Percentiles rank a stretch among this genome's conserved stretches.
phyloP scores from a whole-genome alignment of 2,797 vertebrate genomes.

The Siniperca obscura region DNA sequence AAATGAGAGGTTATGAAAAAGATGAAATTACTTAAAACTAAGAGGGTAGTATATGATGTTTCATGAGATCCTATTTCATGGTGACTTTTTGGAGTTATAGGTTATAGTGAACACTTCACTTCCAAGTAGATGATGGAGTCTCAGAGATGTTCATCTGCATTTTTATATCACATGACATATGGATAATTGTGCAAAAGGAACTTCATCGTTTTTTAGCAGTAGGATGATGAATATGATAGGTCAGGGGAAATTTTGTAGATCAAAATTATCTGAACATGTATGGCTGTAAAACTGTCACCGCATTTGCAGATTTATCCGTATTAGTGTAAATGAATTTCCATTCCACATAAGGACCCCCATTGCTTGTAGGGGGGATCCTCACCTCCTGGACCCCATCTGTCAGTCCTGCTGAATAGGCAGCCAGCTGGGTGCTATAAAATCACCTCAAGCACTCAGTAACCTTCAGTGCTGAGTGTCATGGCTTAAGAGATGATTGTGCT shows the following conservation, averaged over 20 bases:
- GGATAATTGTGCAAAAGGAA: conserved; percentile 3
- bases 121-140: background rate
- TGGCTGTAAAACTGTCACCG: conserved; percentile 12
- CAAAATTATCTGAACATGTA: conserved; percentile 1
- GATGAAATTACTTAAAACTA: background rate
- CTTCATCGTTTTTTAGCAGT: background rate
- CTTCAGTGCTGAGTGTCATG: conserved; percentile 68
- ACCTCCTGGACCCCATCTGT: conserved; percentile 44
- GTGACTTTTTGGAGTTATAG: background rate
- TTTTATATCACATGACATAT: conserved; percentile 9
- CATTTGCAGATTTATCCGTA: conserved; percentile 33
- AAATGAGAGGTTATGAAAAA: background rate
- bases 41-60: background rate
- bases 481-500: conserved; percentile 72
- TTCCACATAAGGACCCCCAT: conserved; percentile 25
- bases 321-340: conserved; percentile 39
- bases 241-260: conserved; percentile 4
- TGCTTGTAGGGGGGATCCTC: conserved; percentile 21
- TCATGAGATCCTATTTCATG: background rate
- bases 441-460: conserved; percentile 66
- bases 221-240: background rate
- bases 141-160: background rate
- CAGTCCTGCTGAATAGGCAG: conserved; percentile 66
- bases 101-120: background rate
- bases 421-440: conserved; percentile 79